Evolutionary conservation across 2,113 vertebrate species (phyloP).

Genomic region (Perognathus longimembris): DNA sequence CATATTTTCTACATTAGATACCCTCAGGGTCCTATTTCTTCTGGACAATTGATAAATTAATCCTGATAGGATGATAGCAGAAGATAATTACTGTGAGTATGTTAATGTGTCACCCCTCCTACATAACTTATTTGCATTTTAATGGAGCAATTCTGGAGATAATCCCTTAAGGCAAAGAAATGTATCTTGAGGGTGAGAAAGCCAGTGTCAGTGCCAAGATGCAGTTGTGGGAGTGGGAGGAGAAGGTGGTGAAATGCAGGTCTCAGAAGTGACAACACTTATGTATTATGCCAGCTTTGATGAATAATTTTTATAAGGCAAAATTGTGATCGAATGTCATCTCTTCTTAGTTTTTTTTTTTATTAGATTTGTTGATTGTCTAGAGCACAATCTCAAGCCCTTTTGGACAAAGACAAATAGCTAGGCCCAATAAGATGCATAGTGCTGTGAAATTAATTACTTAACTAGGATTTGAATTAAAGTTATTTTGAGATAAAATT

Average conservation of each 20-base stretch:
- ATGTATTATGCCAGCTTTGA: conserved; percentile 37
- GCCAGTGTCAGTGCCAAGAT: conserved; percentile 17
- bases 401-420: conserved; percentile 62
- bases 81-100: conserved; percentile 66
- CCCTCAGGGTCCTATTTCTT: conserved; percentile 47
- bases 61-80: conserved; percentile 72
- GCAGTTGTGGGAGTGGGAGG: background rate
- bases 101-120: conserved; percentile 70
- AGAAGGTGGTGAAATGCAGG: background rate
- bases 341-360: conserved; percentile 49
- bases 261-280: background rate
- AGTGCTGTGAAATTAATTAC: conserved; percentile 73
- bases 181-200: conserved; percentile 67
- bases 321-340: conserved; percentile 40
- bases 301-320: conserved; percentile 49
- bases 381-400: conserved; percentile 51
- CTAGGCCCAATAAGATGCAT: conserved; percentile 61
- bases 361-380: conserved; percentile 63
- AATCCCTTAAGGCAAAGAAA: conserved; percentile 67
- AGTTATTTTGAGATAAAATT: conserved; percentile 47
- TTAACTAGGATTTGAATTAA: conserved; percentile 64
- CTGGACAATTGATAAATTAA: conserved; percentile 73
- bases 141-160: conserved; percentile 69
- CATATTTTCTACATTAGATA: conserved; percentile 29
- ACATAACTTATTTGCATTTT: conserved; percentile 78